Evolutionary conservation across 2,113 vertebrate genomes (phyloP).

Genomic region (Spea multiplicata): DNA sequence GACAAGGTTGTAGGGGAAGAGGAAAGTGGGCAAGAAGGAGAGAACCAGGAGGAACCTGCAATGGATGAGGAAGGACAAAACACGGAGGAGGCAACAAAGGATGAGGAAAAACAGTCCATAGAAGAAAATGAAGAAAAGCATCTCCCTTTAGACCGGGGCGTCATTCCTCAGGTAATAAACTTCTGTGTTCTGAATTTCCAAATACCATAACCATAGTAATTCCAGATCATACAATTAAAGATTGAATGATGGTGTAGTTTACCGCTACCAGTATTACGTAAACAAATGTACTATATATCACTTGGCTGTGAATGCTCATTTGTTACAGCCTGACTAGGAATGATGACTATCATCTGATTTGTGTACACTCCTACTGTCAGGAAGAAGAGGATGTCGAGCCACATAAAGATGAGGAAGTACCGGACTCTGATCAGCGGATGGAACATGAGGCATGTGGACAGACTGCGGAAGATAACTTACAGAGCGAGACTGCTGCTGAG

Average conservation of each 20-base stretch:
- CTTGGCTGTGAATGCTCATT: too few species aligned
- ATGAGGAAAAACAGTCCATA: slow-evolving; percentile 56
- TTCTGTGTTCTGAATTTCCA: neutral
- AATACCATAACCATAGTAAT: neutral
- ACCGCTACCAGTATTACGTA: too few species aligned
- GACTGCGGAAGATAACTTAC: slow-evolving; percentile 81
- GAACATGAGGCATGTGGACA: slow-evolving; percentile 78
- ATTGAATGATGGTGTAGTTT: too few species aligned
- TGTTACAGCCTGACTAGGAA: too few species aligned
- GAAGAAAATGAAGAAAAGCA: slow-evolving; percentile 59
- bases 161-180: slow-evolving; percentile 75
- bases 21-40: slow-evolving; percentile 46
- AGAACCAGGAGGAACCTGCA: slow-evolving; percentile 53
- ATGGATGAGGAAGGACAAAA: slow-evolving; percentile 59
- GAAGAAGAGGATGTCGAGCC: slow-evolving; percentile 64
- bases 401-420: slow-evolving; percentile 65
- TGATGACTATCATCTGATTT: too few species aligned
- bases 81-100: slow-evolving; percentile 43
- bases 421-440: slow-evolving; percentile 75
- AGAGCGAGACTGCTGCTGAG: slow-evolving; percentile 85
- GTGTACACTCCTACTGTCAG: neutral
- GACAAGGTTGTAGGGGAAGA: slow-evolving; percentile 60
- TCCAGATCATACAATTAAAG: too few species aligned
- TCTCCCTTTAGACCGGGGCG: slow-evolving; percentile 64
- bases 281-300: too few species aligned